Percentiles rank a stretch among this genome's conserved stretches.
phyloP scores from a whole-genome alignment of 1,140 invertebrate species.

The Arctopsyche grandis region DNA sequence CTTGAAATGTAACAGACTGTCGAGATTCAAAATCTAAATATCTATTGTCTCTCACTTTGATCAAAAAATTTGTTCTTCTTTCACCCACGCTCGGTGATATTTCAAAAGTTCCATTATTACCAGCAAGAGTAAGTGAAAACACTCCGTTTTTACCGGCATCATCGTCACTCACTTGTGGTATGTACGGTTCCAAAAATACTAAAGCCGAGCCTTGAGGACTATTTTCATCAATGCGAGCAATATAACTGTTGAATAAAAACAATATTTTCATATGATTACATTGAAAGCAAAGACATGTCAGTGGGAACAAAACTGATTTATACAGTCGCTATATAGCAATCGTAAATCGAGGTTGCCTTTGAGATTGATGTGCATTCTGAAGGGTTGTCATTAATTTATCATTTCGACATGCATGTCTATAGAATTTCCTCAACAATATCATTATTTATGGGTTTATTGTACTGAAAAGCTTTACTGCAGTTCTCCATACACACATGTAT shows the following conservation, averaged over 20 bases:
- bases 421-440: too few species aligned
- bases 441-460: too few species aligned
- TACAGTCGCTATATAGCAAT: too few species aligned
- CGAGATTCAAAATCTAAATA: constrained; percentile 85
- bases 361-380: too few species aligned
- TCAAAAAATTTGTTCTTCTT: constrained; percentile 80
- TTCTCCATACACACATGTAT: too few species aligned
- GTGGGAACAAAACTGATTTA: too few species aligned
- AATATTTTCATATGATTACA: background rate
- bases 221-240: constrained; percentile 83
- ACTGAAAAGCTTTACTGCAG: too few species aligned
- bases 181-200: constrained; percentile 75
- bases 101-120: constrained; percentile 89
- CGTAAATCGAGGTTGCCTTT: too few species aligned
- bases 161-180: constrained; percentile 78
- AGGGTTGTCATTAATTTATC: too few species aligned
- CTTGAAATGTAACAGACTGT: constrained; percentile 77
- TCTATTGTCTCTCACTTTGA: constrained; percentile 83
- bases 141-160: constrained; percentile 85
- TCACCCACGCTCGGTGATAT: constrained; percentile 89
- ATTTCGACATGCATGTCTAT: too few species aligned
- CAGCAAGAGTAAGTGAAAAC: constrained; percentile 80
- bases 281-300: background rate
- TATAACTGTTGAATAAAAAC: constrained; percentile 68
- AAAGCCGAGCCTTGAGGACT: constrained; percentile 80